Evolutionary conservation across 1,140 invertebrate genomes (phyloP).

Genomic region (Solen grandis): DNA sequence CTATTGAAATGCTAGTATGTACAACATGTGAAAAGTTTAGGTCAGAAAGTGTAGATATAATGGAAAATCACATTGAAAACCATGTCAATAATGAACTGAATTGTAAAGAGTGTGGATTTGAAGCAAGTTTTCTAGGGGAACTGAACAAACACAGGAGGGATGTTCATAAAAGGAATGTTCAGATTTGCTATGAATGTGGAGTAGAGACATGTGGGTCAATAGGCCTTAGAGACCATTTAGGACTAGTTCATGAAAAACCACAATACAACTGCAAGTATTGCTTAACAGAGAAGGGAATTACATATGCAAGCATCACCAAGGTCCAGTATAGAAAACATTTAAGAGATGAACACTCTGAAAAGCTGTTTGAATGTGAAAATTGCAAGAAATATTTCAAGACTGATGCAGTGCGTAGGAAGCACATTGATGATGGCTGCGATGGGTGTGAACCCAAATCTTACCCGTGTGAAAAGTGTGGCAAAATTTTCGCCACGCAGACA

Average conservation of each 20-base stretch:
- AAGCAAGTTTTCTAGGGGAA: background rate
- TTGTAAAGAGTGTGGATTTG: slow-evolving; percentile 10
- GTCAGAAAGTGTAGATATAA: background rate
- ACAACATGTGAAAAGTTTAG: background rate
- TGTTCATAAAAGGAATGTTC: background rate
- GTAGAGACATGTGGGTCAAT: background rate
- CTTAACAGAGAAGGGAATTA: no score
- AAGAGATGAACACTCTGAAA: background rate
- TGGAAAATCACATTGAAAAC: slow-evolving; percentile 22
- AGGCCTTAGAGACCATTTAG: background rate
- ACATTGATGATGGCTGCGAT: background rate
- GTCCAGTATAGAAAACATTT: background rate
- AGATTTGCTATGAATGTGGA: background rate
- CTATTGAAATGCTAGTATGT: background rate
- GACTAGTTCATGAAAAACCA: slow-evolving; percentile 9
- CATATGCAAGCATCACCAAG: background rate
- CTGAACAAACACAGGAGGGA: background rate
- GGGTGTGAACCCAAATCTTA: background rate
- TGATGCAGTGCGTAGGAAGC: background rate
- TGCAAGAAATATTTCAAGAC: background rate
- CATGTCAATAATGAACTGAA: slow-evolving; percentile 1
- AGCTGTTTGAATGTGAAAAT: background rate
- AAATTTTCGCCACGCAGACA: background rate
- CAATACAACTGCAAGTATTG: slow-evolving; percentile 5
- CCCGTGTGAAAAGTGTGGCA: background rate